phyloP scores from a whole-genome alignment of 2,888 invertebrate genomes.

The Tortricodes alternella region DNA sequence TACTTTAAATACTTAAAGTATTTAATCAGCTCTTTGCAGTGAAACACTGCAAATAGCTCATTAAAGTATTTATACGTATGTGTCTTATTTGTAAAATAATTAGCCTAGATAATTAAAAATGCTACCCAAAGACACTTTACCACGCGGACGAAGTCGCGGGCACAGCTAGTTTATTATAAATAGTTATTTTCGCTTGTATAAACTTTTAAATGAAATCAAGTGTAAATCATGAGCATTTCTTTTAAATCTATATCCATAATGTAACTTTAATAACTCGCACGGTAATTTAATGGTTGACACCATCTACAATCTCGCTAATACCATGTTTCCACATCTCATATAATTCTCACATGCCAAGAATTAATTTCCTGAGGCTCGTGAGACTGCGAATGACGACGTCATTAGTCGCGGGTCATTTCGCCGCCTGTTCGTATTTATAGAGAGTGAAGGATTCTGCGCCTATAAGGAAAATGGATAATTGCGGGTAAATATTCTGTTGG shows the following conservation, averaged over 20 bases:
- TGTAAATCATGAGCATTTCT: too few relatives aligned
- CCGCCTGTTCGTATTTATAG: constrained; percentile 21
- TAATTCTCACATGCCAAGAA: constrained; percentile 20
- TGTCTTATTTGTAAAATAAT: too few relatives aligned
- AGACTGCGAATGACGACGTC: constrained; percentile 28
- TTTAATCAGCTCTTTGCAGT: too few relatives aligned
- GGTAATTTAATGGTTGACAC: background rate
- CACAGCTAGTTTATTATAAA: too few relatives aligned
- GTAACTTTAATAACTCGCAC: background rate
- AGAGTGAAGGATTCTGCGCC: constrained; percentile 17
- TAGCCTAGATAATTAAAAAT: too few relatives aligned
- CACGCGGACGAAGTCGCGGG: too few relatives aligned
- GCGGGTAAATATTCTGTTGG: constrained; percentile 1
- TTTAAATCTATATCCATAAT: background rate
- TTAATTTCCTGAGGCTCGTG: constrained; percentile 23
- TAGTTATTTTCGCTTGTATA: too few relatives aligned
- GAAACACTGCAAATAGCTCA: too few relatives aligned
- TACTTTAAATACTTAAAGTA: too few relatives aligned
- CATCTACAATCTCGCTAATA: constrained; percentile 2
- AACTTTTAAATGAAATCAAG: too few relatives aligned
- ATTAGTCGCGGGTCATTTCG: constrained; percentile 30
- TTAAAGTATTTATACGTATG: too few relatives aligned
- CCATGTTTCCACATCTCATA: background rate
- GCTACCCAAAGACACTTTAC: too few relatives aligned
- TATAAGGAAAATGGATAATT: constrained; percentile 22